These are phyloP conservation scores for Drosophila carrolli DNA, from an alignment of 1,140 invertebrate genomes.

Conservation along the genomic window DNA sequence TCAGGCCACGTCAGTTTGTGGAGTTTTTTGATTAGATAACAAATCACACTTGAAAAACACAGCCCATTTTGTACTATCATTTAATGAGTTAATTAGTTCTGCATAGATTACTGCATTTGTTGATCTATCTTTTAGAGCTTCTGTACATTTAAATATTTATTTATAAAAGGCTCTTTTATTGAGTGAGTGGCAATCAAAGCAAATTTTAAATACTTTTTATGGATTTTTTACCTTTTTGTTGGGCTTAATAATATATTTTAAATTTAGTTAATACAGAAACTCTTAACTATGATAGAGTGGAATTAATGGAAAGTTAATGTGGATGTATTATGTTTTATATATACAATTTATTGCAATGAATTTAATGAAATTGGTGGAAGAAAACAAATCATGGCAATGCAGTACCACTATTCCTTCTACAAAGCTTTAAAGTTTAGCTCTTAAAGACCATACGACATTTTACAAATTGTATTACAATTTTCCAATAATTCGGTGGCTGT, in stretches of 20 bases:
- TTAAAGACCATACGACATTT: too few relatives aligned
- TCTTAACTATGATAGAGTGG: too few relatives aligned
- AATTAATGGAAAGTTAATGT: too few relatives aligned
- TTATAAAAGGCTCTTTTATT: not conserved
- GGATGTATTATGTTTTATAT: too few relatives aligned
- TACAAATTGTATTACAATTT: too few relatives aligned
- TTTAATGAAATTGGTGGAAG: not conserved
- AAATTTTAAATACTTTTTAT: not conserved
- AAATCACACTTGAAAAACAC: not conserved
- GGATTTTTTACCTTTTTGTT: too few relatives aligned
- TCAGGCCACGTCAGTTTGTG: not conserved
- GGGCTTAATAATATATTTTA: too few relatives aligned
- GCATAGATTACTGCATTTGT: not conserved
- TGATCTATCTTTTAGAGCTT: not conserved
- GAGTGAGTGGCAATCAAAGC: not conserved
- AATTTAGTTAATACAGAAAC: too few relatives aligned
- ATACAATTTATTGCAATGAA: not conserved
- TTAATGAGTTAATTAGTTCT: conserved; percentile 11
- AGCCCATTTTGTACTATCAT: conserved; percentile 9
- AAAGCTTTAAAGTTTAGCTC: too few relatives aligned
- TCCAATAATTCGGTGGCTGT: too few relatives aligned
- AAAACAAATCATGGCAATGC: too few relatives aligned
- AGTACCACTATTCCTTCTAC: too few relatives aligned
- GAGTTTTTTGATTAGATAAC: conserved; percentile 4
- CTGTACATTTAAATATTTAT: not conserved